Evolutionary conservation across 2,888 invertebrate species (phyloP), one percentile per base, ranked within the genome.

Genomic region (Taenaris catops): DNA sequence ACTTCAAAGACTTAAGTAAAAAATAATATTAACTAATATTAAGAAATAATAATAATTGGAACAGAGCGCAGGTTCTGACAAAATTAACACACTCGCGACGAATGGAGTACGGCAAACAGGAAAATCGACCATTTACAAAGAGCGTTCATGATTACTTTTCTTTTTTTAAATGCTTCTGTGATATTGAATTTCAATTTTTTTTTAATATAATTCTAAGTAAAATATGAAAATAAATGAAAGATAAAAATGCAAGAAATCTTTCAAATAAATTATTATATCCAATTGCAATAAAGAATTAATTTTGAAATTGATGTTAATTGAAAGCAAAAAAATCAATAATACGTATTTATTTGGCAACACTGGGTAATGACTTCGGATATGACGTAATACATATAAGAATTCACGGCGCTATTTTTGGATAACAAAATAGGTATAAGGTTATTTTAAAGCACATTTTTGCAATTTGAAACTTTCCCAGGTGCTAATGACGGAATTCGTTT

Each of bases 101-200:
- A 83, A 78, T 72, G 75, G 71, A 73, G 78, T 71, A 71, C 76
- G 66, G 73, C 80, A 73, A 81, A 87, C 87, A 86, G 87, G 87
- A 86, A 87, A 83, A 81, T 75, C 83, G 75, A 76, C 74, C 74
- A 81, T 84, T 80, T 78, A 65, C 63, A 68, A 70, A 68, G 67
- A 63, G 56, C 66, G 79, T 79, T 76, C 69, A 56, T 48, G 50
- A 56, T 56, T 58, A 53, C 46, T 31, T 35, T 26, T 38, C 21
- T 35, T 28, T 39, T 37, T 37, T 34, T 26, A 9, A 21, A 39
- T 34, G 23, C 28, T 20, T 25, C 7, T 18, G 19, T 19, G 19
- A 20, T 37, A 34, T 33, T 38, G 25, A 35, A 38, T 37, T 33
- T 32, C 21, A 11, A 6, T 7, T 34, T 34, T 35, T n/a, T n/a